Evolutionary conservation across 2,888 invertebrate species (phyloP).

Genomic region (Ochropleura leucogaster): DNA sequence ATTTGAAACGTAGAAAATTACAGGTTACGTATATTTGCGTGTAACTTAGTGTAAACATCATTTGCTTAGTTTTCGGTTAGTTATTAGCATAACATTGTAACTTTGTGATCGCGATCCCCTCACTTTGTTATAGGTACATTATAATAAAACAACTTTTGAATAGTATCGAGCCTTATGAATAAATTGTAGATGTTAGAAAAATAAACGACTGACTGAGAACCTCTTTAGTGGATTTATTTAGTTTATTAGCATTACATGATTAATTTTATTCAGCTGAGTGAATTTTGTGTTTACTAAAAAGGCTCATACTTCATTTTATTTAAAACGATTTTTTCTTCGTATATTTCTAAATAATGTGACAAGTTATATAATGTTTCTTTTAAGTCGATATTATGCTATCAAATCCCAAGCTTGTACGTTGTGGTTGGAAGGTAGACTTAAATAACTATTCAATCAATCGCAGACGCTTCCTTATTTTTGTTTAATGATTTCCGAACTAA

Average conservation of each 20-base stretch:
- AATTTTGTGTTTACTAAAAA: neutral
- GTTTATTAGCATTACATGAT: neutral
- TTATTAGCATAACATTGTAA: slow-evolving; percentile 64
- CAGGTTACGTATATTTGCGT: slow-evolving; percentile 46
- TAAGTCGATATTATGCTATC: neutral
- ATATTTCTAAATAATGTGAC: neutral
- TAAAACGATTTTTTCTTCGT: neutral
- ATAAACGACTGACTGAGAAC: slow-evolving; percentile 6
- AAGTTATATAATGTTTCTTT: neutral
- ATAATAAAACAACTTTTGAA: slow-evolving; percentile 51
- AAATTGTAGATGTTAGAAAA: slow-evolving; percentile 32
- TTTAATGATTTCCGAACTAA: too few relatives aligned
- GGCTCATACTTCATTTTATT: neutral
- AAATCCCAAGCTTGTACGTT: neutral
- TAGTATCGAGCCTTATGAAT: slow-evolving; percentile 59
- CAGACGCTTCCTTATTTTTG: neutral
- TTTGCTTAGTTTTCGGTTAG: slow-evolving; percentile 63
- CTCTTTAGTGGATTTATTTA: slow-evolving; percentile 11
- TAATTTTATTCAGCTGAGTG: neutral
- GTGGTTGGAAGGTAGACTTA: neutral
- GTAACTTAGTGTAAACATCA: slow-evolving; percentile 56
- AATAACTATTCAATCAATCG: neutral
- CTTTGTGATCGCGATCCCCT: slow-evolving; percentile 55
- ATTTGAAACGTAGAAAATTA: slow-evolving; percentile 49
- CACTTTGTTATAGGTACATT: slow-evolving; percentile 47